Percentiles rank a stretch among this genome's conserved stretches.
phyloP scores from a whole-genome alignment of 2,888 invertebrate genomes.

The Morpho achilles region DNA sequence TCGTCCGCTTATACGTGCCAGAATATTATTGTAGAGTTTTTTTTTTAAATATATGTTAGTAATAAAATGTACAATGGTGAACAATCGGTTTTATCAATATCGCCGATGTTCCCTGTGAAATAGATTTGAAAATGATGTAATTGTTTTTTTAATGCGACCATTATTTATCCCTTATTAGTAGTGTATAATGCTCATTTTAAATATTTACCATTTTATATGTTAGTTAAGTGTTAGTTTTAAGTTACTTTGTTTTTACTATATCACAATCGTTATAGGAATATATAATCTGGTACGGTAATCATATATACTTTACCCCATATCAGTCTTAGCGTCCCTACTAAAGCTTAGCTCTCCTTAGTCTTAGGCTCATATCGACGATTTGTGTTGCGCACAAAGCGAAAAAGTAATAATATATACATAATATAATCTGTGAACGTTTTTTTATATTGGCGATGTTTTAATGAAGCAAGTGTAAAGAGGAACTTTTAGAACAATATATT shows the following conservation, averaged over 20 bases:
- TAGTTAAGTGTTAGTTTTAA: constrained; percentile 64
- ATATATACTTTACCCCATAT: constrained; percentile 41
- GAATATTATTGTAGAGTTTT: constrained; percentile 68
- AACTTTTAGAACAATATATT: constrained; percentile 37
- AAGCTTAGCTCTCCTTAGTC: constrained; percentile 51
- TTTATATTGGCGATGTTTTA: constrained; percentile 40
- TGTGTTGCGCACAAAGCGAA: constrained; percentile 60
- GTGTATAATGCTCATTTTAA: constrained; percentile 74
- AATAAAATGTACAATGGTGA: constrained; percentile 42
- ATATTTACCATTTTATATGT: constrained; percentile 70
- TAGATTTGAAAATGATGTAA: constrained; percentile 52
- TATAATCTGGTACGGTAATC: constrained; percentile 49
- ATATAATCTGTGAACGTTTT: constrained; percentile 27
- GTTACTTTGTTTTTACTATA: constrained; percentile 57
- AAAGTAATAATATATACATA: constrained; percentile 10
- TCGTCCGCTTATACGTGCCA: constrained; percentile 71
- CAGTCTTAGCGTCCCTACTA: constrained; percentile 38
- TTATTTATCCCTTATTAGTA: constrained; percentile 67
- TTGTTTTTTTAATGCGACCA: constrained; percentile 55
- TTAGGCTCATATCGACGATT: constrained; percentile 40
- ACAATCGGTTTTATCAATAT: constrained; percentile 43
- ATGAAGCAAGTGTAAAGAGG: constrained; percentile 44
- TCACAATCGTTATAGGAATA: constrained; percentile 39
- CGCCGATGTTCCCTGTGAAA: constrained; percentile 35
- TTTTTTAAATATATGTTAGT: constrained; percentile 49